A percentile compares a stretch with the other conserved stretches of the same genome.
These are phyloP conservation scores for Danio aesculapii DNA, from an alignment of 2,797 vertebrate genomes.

Conservation along the genomic window DNA sequence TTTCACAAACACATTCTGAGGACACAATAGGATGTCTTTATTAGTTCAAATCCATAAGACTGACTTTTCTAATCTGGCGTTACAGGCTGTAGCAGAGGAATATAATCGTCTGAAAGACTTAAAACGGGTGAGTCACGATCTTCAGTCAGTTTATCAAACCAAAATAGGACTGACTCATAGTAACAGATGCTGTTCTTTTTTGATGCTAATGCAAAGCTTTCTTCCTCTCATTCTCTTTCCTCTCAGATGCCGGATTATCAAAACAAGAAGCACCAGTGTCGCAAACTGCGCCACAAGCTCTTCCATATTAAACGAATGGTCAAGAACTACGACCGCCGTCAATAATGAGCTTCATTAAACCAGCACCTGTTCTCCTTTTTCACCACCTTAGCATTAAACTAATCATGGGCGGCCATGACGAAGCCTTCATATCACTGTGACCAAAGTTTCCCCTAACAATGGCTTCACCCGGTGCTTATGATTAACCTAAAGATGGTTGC, in stretches of 20 bases:
- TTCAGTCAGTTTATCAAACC: not conserved
- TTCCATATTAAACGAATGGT: conserved; percentile 90
- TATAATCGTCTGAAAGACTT: conserved; percentile 88
- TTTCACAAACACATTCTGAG: too few species aligned
- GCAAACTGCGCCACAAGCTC: conserved; percentile 85
- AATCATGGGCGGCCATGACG: conserved; percentile 61
- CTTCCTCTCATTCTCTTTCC: conserved; percentile 4
- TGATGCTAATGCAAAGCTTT: not conserved
- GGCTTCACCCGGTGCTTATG: conserved; percentile 26
- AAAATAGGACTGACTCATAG: not conserved
- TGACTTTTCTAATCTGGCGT: conserved; percentile 16
- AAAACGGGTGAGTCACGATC: conserved; percentile 80
- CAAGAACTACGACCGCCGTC: conserved; percentile 83
- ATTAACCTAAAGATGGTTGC: conserved; percentile 46
- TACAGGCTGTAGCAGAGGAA: conserved; percentile 84
- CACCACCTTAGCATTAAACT: conserved; percentile 47
- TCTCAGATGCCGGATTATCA: conserved; percentile 84
- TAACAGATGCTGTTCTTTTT: conserved; percentile 8
- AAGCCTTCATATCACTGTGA: conserved; percentile 61
- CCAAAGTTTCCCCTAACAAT: conserved; percentile 66
- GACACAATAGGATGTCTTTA: too few species aligned
- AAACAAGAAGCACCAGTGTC: conserved; percentile 83
- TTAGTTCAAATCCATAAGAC: not conserved
- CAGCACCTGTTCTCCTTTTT: conserved; percentile 6
- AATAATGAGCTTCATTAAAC: conserved; percentile 59